Evolutionary conservation across 2,797 vertebrate genomes (phyloP).

Genomic region (Mus minutoides): DNA sequence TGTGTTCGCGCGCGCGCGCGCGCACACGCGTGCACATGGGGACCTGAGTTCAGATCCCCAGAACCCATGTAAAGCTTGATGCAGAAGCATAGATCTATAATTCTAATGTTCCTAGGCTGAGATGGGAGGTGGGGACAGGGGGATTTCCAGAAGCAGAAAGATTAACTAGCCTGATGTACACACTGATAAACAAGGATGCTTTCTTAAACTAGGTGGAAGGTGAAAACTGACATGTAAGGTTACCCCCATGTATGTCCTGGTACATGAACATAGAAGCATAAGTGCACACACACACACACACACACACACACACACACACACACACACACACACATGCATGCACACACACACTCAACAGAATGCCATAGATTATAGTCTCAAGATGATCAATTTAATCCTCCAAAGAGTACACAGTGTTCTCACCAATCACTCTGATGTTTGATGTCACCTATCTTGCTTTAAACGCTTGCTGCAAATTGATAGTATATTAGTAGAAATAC

Average conservation of each 20-base stretch:
- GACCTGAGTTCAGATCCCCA: not conserved
- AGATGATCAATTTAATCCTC: not conserved
- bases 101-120: not conserved
- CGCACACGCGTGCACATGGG: no score
- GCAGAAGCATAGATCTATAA: not conserved
- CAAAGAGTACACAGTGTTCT: not conserved
- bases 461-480: not conserved
- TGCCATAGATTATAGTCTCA: not conserved
- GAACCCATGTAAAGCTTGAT: not conserved
- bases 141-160: not conserved
- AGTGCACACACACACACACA: not conserved
- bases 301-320: no score
- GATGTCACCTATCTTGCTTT: slow-evolving; percentile 4
- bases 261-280: not conserved
- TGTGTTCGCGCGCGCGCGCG: no score
- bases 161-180: not conserved
- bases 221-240: not conserved
- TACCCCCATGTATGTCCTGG: not conserved
- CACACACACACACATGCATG: not conserved
- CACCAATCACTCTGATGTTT: not conserved
- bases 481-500: not conserved
- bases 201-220: not conserved
- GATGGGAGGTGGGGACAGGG: not conserved
- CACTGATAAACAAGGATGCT: not conserved
- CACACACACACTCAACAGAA: not conserved